Base-by-base conservation (phyloP, 1,140 invertebrate genomes). In the Trichoplusia ni region DNA sequence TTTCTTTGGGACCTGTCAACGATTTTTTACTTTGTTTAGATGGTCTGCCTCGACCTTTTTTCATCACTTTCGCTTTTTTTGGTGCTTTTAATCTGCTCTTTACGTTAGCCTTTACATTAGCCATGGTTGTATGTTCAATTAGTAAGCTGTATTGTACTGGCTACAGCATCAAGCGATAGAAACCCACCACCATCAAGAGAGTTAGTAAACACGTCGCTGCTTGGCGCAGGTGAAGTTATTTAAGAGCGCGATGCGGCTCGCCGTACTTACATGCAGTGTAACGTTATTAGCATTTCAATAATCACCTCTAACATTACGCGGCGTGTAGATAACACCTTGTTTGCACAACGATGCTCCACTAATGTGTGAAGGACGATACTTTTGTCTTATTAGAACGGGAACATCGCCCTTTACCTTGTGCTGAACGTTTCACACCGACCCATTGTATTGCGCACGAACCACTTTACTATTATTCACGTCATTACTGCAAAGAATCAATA, bases 361-460 rank as follows among this genome's bases (percentile, higher is more conserved):
- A 84, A 88, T 84, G 81, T 88, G 85, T 86, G 87, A 90, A 90
- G 87, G 87, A 90, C 84, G 74, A 74, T 64, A 76, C 82, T 90
- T 87, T 86, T 86, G 84, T 88, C 71, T 86, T 78, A 79, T 66
- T 71, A 64, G 38, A 78, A 83, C 74, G 61, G 74, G 75, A 76
- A 71, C 68, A 73, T 75, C 71, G 65, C 73, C 73, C 74, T 76
- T 85, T 88, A 86, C 85, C 85, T 88, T 84, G 38, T 71, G 74
- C 64, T 60, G 66, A 71, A 71, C 37, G 59, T 60, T 69, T 70
- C 59, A 64, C 37, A 62, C 38, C 40, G 27, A 38, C 23, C 54
- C 61, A 64, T 60, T 63, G 53, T 64, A 40, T 29, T 9, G 33
- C 44, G 11, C 54, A 59, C 40, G 54, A 44, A 19, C 44, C 51